phyloP scores from a whole-genome alignment of 2,113 vertebrate species.

The Okapia johnstoni region DNA sequence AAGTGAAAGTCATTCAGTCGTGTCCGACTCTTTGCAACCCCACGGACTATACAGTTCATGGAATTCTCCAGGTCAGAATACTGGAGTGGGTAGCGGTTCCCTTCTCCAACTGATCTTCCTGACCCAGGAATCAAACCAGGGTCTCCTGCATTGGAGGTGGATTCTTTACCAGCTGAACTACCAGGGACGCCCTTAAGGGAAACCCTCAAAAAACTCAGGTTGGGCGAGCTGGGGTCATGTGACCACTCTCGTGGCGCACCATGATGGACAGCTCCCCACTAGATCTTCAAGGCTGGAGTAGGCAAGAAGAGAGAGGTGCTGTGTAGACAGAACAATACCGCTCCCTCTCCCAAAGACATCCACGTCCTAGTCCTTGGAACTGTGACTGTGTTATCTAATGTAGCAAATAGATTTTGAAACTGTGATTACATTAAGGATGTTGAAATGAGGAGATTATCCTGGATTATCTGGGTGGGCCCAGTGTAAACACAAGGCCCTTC shows the following conservation, averaged over 20 bases:
- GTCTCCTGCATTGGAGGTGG: neutral
- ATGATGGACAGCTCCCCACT: too few species aligned
- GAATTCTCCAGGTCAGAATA: neutral
- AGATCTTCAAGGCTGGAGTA: neutral
- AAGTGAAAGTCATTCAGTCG: neutral
- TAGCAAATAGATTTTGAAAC: neutral
- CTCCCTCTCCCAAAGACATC: neutral
- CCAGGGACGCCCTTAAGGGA: fast-evolving
- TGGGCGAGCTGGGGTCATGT: neutral
- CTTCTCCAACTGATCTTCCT: neutral
- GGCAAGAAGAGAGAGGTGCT: neutral
- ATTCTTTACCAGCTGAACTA: neutral
- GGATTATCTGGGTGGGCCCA: neutral
- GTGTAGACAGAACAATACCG: neutral
- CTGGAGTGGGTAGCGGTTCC: neutral
- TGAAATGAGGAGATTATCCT: neutral
- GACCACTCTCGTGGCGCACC: too few species aligned
- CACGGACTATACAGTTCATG: neutral
- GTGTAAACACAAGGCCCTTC: neutral
- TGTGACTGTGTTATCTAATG: neutral
- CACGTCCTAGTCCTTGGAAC: neutral
- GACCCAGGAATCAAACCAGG: neutral
- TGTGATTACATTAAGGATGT: neutral
- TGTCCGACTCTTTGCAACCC: neutral
- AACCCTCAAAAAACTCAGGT: neutral